Percentiles rank a stretch among this genome's conserved stretches.
Evolutionary conservation across 2,888 invertebrate genomes (phyloP).

Genomic region (Trypoxylon attenuatum): DNA sequence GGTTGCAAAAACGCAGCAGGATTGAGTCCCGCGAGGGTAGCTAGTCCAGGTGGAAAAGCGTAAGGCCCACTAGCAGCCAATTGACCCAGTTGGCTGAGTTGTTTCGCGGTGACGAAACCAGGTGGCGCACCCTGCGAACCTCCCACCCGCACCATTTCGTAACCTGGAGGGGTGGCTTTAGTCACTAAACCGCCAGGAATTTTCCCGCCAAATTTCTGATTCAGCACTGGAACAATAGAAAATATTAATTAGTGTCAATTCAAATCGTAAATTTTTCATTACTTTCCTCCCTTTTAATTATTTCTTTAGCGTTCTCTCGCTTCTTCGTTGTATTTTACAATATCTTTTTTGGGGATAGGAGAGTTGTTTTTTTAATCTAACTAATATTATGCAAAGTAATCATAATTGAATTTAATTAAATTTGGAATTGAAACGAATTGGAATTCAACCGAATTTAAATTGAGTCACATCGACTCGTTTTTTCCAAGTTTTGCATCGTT

Average conservation of each 20-base stretch:
- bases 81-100: constrained; percentile 71
- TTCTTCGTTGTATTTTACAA: no score
- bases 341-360: not conserved
- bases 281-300: no score
- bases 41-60: constrained; percentile 66
- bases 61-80: constrained; percentile 56
- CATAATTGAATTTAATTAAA: no score
- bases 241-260: not conserved
- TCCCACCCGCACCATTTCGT: constrained; percentile 77
- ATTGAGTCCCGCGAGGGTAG: constrained; percentile 77
- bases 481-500: no score
- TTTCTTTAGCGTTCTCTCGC: no score
- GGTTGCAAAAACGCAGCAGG: constrained; percentile 89
- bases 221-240: constrained; percentile 48
- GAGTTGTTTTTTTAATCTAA: not conserved
- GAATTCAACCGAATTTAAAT: no score
- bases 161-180: constrained; percentile 75
- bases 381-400: no score
- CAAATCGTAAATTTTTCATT: no score
- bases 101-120: constrained; percentile 65
- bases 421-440: no score
- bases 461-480: no score
- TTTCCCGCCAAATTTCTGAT: constrained; percentile 68
- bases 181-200: constrained; percentile 76
- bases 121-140: constrained; percentile 69